Percentiles rank a stretch among this genome's conserved stretches.
These are phyloP conservation scores for Zosterops lateralis DNA, from an alignment of 2,113 vertebrate genomes.

Conservation along the genomic window DNA sequence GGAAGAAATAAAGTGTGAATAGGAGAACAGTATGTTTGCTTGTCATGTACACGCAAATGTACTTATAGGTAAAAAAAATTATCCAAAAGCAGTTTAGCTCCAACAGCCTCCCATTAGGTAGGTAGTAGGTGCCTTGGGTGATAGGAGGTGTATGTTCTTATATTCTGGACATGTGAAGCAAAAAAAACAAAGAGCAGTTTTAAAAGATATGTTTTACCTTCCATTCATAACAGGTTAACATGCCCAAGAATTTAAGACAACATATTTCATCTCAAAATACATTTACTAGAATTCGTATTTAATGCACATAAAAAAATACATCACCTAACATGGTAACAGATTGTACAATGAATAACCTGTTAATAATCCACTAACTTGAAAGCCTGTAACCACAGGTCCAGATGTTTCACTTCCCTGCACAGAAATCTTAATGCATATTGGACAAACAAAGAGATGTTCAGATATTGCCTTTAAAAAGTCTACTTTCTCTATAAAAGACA, in stretches of 20 bases:
- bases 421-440: neutral
- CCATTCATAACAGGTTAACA: neutral
- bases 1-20: neutral
- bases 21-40: neutral
- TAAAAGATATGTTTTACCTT: neutral
- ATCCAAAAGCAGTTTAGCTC: neutral
- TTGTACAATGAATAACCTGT: fast-evolving
- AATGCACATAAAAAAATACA: neutral
- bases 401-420: neutral
- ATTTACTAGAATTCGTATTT: neutral
- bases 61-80: neutral
- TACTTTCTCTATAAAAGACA: neutral
- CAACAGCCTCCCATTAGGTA: neutral
- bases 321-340: neutral
- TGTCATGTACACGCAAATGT: neutral
- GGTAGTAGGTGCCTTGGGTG: neutral
- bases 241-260: neutral
- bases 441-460: neutral
- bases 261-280: neutral
- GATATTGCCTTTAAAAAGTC: neutral
- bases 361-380: neutral
- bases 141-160: neutral
- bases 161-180: neutral
- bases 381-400: neutral
- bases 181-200: neutral